Percentiles rank a stretch among this genome's conserved stretches.
These are phyloP conservation scores for Sylvilagus bachmani DNA, from an alignment of 2,113 vertebrate species.

Conservation along the genomic window DNA sequence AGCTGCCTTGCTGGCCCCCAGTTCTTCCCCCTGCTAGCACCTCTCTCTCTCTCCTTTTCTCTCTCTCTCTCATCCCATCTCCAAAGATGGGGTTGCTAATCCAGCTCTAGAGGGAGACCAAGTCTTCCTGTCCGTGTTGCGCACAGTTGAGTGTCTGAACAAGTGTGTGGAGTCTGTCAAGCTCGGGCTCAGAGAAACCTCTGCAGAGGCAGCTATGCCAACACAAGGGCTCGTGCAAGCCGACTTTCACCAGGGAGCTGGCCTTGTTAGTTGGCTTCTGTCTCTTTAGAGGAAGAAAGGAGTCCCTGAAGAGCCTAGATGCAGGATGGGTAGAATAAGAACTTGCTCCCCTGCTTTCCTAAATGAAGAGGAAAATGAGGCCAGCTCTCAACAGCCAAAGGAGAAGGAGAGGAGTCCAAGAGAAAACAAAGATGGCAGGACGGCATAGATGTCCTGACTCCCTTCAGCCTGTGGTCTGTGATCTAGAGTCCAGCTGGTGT, in stretches of 20 bases:
- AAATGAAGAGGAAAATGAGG: constrained; percentile 2
- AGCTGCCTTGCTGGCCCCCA: constrained; percentile 38
- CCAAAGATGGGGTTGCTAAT: constrained; percentile 53
- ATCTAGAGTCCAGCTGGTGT: constrained; percentile 48
- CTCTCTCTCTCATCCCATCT: not conserved
- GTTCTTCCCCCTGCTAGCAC: not conserved
- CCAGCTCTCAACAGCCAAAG: constrained; percentile 53
- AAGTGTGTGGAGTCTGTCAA: not conserved
- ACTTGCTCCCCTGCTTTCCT: constrained; percentile 65
- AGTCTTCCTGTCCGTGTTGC: constrained; percentile 37
- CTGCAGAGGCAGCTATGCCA: constrained; percentile 73
- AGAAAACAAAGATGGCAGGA: constrained; percentile 50
- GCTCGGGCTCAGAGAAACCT: constrained; percentile 30
- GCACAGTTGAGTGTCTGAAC: not conserved
- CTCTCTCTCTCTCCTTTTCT: not conserved
- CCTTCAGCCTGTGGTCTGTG: constrained; percentile 26
- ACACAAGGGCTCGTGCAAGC: constrained; percentile 77
- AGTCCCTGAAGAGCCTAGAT: constrained; percentile 38
- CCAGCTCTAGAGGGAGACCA: constrained; percentile 27
- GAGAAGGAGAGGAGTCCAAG: constrained; percentile 18
- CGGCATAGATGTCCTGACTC: not conserved
- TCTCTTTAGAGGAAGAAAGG: constrained; percentile 56
- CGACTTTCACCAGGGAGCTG: constrained; percentile 76
- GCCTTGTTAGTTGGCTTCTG: constrained; percentile 78
- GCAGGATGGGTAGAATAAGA: constrained; percentile 56